Base-by-base conservation (phyloP, 2,888 invertebrate species). In the Tachina lurida region DNA sequence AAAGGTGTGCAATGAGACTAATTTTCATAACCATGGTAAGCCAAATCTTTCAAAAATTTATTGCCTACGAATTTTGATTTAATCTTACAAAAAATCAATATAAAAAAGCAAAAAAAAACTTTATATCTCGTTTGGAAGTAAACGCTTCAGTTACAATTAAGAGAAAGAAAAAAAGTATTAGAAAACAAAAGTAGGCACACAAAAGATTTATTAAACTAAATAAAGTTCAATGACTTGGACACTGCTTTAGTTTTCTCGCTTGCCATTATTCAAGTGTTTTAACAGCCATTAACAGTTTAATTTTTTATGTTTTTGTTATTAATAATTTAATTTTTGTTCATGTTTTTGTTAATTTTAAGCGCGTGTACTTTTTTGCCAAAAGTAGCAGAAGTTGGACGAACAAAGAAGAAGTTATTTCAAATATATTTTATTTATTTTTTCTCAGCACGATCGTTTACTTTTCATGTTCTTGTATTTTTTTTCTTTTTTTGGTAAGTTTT, bases 151-250 rank as follows among this genome's bases (percentile, higher is more conserved):
- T n/a, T 31, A 67, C n/a, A 78, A 70, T 80, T 63, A 54, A 73
- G 15, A 52, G 56, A 41, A 43, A 43, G 10, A 41, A 71, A 22
- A 74, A 22, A 31, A 22, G n/a, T n/a, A n/a, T 15, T 22, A 19
- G 10, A n/a, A 65, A 67, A 58, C 31, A 60, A 41, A 58, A 65
- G 62, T 47, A 31, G 31, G 31, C 31, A 31, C 10, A 56, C 47
- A 54, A 39, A 49, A 75, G 31, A 56, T 31, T 31, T 31, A 43
- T 22, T 15, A 65, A 73, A 71, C 62, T 54, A 65, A 76, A 63
- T 43, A 73, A 79, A 39, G 86, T 86, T 83, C 76, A 83, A 68
- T 86, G 86, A 73, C 86, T 84, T 80, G 12, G 7, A 19, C 39
- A 54, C 39, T 39, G 47, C 7, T 43, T 80, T 56, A 58, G 5